Percentiles rank a stretch among this genome's conserved stretches.
These are phyloP conservation scores for Sebastes hubbsi DNA, from an alignment of 2,797 vertebrate genomes.

Conservation along the genomic window DNA sequence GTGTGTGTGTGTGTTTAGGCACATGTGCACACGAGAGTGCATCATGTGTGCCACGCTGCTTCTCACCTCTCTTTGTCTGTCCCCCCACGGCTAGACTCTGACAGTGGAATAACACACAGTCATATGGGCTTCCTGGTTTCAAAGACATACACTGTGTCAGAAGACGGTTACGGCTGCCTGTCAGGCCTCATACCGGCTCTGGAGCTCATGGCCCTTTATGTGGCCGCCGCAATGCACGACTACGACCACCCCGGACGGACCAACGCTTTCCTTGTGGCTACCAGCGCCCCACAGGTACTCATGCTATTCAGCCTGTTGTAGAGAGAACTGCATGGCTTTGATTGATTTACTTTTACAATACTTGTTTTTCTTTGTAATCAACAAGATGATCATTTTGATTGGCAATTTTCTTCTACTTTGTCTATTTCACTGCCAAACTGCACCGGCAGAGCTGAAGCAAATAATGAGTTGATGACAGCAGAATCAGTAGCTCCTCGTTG, in stretches of 20 bases:
- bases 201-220: slow-evolving; percentile 97
- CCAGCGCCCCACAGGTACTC: slow-evolving; percentile 89
- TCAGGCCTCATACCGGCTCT: slow-evolving; percentile 96
- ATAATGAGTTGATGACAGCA: not conserved
- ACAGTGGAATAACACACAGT: slow-evolving; percentile 93
- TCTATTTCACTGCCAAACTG: slow-evolving; percentile 1
- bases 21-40: slow-evolving; percentile 21
- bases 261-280: slow-evolving; percentile 97
- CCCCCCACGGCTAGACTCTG: slow-evolving; percentile 86
- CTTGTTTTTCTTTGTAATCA: not conserved
- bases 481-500: not conserved
- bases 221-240: slow-evolving; percentile 98
- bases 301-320: not conserved
- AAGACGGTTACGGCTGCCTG: slow-evolving; percentile 92
- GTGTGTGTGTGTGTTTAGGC: not conserved
- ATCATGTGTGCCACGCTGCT: slow-evolving; percentile 23
- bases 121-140: slow-evolving; percentile 95
- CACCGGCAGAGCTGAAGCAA: not conserved
- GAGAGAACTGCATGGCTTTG: not conserved
- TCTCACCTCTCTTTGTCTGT: slow-evolving; percentile 38
- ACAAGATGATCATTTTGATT: not conserved
- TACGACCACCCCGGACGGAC: slow-evolving; percentile 98
- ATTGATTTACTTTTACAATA: not conserved
- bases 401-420: not conserved
- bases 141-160: slow-evolving; percentile 88